These are phyloP conservation scores for Diabrotica virgifera DNA, from an alignment of 1,140 invertebrate species.

Conservation along the genomic window DNA sequence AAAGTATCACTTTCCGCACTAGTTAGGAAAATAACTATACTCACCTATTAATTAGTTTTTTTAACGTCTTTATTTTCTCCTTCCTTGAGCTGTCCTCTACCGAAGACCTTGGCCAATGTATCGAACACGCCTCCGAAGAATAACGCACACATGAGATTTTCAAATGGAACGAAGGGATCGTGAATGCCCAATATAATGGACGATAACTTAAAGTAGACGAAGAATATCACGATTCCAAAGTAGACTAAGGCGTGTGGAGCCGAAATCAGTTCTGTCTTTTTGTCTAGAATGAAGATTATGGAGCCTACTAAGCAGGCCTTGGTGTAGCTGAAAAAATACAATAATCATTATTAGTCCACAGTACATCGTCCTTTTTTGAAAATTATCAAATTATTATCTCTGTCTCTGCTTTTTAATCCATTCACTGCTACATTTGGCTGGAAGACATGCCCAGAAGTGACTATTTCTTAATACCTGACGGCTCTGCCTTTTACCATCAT, in stretches of 20 bases:
- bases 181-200: conserved; percentile 95
- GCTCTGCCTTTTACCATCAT: too few relatives aligned
- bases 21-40: too few relatives aligned
- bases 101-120: conserved; percentile 81
- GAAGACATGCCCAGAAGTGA: too few relatives aligned
- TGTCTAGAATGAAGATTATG: conserved; percentile 94
- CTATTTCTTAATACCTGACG: too few relatives aligned
- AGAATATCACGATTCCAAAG: conserved; percentile 98
- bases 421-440: too few relatives aligned
- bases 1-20: too few relatives aligned
- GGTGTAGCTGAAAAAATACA: conserved; percentile 72
- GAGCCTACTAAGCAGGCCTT: conserved; percentile 95
- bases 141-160: conserved; percentile 95
- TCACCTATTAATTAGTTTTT: conserved; percentile 66
- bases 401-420: too few relatives aligned
- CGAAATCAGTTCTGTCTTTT: conserved; percentile 93
- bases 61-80: conserved; percentile 73
- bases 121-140: conserved; percentile 99
- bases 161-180: conserved; percentile 97
- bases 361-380: too few relatives aligned
- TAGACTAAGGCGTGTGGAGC: conserved; percentile 96
- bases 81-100: conserved; percentile 74
- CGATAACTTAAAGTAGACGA: conserved; percentile 98
- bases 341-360: too few relatives aligned
- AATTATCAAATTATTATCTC: too few relatives aligned